Percentiles rank a stretch among this genome's conserved stretches.
These are phyloP conservation scores for Drosophila gunungcola DNA, from an alignment of 1,140 invertebrate genomes.

Conservation along the genomic window DNA sequence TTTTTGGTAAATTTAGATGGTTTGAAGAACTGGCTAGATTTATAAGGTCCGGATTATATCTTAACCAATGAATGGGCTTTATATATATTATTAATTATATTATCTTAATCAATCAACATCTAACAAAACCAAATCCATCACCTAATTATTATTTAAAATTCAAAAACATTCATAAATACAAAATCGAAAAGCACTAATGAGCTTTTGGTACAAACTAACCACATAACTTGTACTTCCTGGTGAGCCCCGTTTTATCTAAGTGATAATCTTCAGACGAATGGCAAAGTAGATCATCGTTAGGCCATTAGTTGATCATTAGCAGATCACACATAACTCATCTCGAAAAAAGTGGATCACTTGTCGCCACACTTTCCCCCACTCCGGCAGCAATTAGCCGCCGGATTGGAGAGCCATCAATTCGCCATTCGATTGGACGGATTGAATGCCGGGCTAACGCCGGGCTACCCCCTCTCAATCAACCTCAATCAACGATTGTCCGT, in stretches of 20 bases:
- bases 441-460: constrained; percentile 1
- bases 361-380: constrained; percentile 46
- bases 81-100: too few species aligned
- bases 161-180: too few species aligned
- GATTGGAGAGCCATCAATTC: constrained; percentile 43
- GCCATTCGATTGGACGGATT: constrained; percentile 14
- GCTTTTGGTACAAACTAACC: neutral
- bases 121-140: too few species aligned
- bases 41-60: too few species aligned
- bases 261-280: constrained; percentile 28
- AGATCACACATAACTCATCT: constrained; percentile 39
- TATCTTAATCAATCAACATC: too few species aligned
- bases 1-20: too few species aligned
- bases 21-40: too few species aligned
- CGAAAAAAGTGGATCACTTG: constrained; percentile 44
- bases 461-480: constrained; percentile 26
- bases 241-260: constrained; percentile 16
- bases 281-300: constrained; percentile 27
- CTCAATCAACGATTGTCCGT: constrained; percentile 42
- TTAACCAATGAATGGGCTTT: too few species aligned
- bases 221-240: constrained; percentile 14
- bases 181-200: neutral
- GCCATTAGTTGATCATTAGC: constrained; percentile 48
- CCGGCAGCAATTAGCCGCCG: constrained; percentile 37
- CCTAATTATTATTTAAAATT: too few species aligned